phyloP scores from a whole-genome alignment of 2,113 vertebrate genomes.

The Lophochroa leadbeateri region DNA sequence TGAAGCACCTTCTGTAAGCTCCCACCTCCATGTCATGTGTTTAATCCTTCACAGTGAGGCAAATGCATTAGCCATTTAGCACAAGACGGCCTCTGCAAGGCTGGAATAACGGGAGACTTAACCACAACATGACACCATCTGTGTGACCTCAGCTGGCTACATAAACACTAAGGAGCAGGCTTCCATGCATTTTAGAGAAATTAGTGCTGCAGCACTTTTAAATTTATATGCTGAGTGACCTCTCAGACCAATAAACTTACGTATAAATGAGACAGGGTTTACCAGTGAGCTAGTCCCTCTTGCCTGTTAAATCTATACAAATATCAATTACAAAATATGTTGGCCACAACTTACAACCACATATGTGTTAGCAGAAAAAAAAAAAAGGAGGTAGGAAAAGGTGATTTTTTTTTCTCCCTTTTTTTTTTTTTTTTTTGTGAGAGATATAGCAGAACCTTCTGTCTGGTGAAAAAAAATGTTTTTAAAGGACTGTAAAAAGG shows the following conservation, averaged over 20 bases:
- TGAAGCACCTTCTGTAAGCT: not conserved
- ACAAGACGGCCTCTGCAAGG: not conserved
- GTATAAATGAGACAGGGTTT: slow-evolving; percentile 14
- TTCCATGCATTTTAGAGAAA: not conserved
- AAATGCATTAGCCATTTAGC: not conserved
- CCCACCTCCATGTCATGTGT: not conserved
- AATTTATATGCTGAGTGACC: slow-evolving; percentile 12
- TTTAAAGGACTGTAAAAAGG: not conserved
- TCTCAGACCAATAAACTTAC: slow-evolving; percentile 28
- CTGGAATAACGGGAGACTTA: not conserved
- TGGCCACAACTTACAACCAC: not conserved
- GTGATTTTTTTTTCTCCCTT: accelerated
- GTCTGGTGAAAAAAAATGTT: not conserved
- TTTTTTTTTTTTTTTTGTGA: not conserved
- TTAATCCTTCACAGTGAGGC: not conserved
- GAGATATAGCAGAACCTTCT: not conserved
- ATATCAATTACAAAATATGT: not conserved
- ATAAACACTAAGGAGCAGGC: not conserved
- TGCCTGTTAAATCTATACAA: slow-evolving; percentile 27
- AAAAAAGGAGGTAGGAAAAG: not conserved
- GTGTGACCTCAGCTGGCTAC: slow-evolving; percentile 10
- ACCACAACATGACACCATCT: not conserved
- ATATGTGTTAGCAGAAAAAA: not conserved
- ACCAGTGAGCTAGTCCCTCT: not conserved
- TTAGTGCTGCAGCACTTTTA: not conserved